phyloP scores from a whole-genome alignment of 2,888 invertebrate genomes.

The Synergus umbraculus region DNA sequence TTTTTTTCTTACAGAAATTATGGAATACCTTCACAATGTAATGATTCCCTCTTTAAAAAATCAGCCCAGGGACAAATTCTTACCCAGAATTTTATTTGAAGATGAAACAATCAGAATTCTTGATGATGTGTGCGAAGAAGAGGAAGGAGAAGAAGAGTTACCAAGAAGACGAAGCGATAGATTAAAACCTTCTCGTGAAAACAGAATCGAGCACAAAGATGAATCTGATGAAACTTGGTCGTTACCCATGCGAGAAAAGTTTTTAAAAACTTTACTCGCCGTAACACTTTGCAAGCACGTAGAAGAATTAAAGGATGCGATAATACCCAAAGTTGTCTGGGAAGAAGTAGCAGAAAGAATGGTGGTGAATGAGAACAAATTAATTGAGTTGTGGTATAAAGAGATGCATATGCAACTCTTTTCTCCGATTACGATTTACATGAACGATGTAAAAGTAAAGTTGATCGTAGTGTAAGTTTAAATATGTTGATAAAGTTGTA shows the following conservation, averaged over 20 bases:
- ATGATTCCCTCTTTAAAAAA: constrained; percentile 44
- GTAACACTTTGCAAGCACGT: constrained; percentile 60
- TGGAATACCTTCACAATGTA: neutral
- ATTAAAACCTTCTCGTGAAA: neutral
- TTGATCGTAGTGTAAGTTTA: constrained; percentile 70
- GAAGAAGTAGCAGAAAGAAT: constrained; percentile 61
- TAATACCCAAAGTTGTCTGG: constrained; percentile 66
- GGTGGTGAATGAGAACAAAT: constrained; percentile 50
- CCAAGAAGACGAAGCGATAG: neutral
- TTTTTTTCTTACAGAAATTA: neutral
- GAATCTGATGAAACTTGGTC: constrained; percentile 56
- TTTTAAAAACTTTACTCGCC: constrained; percentile 59
- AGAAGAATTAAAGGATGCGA: constrained; percentile 64
- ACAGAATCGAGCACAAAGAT: neutral
- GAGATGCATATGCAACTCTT: constrained; percentile 70
- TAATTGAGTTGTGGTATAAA: constrained; percentile 65
- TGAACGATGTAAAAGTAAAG: constrained; percentile 67
- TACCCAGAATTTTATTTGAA: constrained; percentile 3
- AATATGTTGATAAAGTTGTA: neutral
- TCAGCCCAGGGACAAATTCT: neutral
- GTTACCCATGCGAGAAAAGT: constrained; percentile 56
- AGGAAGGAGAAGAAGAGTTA: neutral
- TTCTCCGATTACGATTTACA: constrained; percentile 60
- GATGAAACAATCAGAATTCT: neutral
- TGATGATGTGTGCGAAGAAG: neutral